phyloP scores from a whole-genome alignment of 1,140 invertebrate genomes.

The Ptiloglossa arizonensis region DNA sequence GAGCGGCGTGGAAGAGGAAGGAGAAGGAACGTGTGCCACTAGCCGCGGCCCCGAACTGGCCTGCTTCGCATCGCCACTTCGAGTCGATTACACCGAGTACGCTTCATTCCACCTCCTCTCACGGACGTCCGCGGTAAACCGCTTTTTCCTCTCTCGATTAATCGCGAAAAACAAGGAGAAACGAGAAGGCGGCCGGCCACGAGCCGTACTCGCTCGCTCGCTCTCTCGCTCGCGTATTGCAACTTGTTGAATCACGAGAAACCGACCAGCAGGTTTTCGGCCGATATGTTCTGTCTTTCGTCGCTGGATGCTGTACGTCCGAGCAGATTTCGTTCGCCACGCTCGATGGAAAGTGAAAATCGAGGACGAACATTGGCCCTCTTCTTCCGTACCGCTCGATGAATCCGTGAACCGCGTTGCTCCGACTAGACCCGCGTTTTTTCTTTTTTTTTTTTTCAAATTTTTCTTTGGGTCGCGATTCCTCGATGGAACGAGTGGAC shows the following conservation, averaged over 20 bases:
- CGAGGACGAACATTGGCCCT: neutral
- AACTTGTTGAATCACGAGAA: constrained; percentile 49
- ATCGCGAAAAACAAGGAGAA: constrained; percentile 70
- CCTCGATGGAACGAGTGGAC: too few relatives aligned
- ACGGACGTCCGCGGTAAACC: constrained; percentile 58
- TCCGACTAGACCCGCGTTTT: too few relatives aligned
- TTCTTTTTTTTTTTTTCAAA: too few relatives aligned
- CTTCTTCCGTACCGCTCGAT: too few relatives aligned
- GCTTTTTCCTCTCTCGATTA: constrained; percentile 69
- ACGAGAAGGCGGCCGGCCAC: constrained; percentile 34
- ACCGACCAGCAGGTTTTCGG: neutral
- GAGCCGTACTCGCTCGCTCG: neutral
- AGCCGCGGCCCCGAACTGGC: constrained; percentile 71
- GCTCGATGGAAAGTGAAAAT: constrained; percentile 3
- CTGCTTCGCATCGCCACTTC: constrained; percentile 73
- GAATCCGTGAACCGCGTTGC: too few relatives aligned
- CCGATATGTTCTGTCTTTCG: neutral
- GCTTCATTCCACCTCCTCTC: constrained; percentile 52
- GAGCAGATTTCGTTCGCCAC: neutral
- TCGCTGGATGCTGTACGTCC: neutral
- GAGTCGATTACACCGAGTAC: constrained; percentile 66
- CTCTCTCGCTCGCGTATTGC: neutral
- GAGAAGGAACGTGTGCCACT: constrained; percentile 66
- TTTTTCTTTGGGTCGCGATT: too few relatives aligned
- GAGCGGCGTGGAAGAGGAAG: constrained; percentile 18